These are phyloP conservation scores for Zosterops borbonicus DNA, from an alignment of 2,113 vertebrate genomes.

Conservation along the genomic window DNA sequence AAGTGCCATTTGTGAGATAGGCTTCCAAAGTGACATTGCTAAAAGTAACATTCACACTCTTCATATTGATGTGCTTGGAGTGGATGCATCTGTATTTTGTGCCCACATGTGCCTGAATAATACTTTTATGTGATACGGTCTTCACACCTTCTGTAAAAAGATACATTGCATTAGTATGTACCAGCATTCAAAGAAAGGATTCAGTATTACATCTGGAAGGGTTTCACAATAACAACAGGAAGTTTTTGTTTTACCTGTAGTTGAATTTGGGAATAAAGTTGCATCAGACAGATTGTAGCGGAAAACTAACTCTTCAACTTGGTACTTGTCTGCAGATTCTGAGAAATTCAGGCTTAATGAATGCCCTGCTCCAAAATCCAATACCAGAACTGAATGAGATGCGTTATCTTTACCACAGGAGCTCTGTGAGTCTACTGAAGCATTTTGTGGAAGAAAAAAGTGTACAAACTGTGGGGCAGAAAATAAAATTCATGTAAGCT, in stretches of 20 bases:
- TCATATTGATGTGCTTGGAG: conserved; percentile 49
- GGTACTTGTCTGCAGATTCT: conserved; percentile 69
- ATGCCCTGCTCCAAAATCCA: conserved; percentile 79
- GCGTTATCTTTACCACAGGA: conserved; percentile 70
- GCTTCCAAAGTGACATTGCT: conserved; percentile 82
- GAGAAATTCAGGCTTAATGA: conserved; percentile 79
- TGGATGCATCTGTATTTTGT: conserved; percentile 83
- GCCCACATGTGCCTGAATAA: conserved; percentile 79
- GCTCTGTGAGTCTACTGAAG: conserved; percentile 71
- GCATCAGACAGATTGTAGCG: conserved; percentile 85
- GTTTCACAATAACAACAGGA: background rate
- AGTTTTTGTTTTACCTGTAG: conserved; percentile 72
- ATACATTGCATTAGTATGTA: background rate
- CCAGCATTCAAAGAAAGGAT: background rate
- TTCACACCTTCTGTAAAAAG: conserved; percentile 9
- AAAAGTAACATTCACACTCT: conserved; percentile 71
- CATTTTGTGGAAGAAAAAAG: conserved; percentile 74
- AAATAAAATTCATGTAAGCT: background rate
- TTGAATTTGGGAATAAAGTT: conserved; percentile 76
- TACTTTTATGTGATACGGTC: background rate
- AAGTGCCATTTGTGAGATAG: conserved; percentile 75
- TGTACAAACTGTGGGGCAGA: conserved; percentile 58
- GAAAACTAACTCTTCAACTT: conserved; percentile 75
- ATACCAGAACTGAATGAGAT: conserved; percentile 62
- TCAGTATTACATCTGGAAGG: background rate